Conservation (phyloP, 2,888 invertebrate species). For the Acronicta leporina region DNA sequence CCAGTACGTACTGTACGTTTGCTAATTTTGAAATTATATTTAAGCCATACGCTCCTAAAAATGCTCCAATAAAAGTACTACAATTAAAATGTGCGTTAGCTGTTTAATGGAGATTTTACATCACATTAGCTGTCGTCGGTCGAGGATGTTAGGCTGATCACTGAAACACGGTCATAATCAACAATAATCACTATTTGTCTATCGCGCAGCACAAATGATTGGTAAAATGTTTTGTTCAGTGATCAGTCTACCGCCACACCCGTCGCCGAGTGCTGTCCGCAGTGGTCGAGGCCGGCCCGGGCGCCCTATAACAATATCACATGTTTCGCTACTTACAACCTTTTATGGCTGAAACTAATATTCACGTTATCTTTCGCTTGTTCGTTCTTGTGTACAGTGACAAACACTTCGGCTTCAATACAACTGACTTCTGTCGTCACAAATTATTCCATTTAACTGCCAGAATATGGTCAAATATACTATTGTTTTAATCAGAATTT, state of each 20-base stretch:
- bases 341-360: slow-evolving; percentile 72
- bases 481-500: slow-evolving; percentile 44
- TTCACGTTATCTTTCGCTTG: slow-evolving; percentile 81
- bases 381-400: slow-evolving; percentile 63
- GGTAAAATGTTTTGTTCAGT: slow-evolving; percentile 13
- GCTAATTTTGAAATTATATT: slow-evolving; percentile 52
- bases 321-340: slow-evolving; percentile 71
- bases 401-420: slow-evolving; percentile 61
- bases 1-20: slow-evolving; percentile 22
- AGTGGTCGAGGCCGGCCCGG: slow-evolving; percentile 63
- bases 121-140: slow-evolving; percentile 31
- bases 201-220: slow-evolving; percentile 22
- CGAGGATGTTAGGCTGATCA: slow-evolving; percentile 4
- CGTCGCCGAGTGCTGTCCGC: slow-evolving; percentile 13
- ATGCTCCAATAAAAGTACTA: slow-evolving; percentile 46
- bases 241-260: slow-evolving; percentile 14
- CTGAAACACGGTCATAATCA: slow-evolving; percentile 20
- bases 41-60: slow-evolving; percentile 36
- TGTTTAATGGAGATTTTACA: slow-evolving; percentile 39
- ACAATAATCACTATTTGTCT: slow-evolving; percentile 22
- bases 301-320: slow-evolving; percentile 71
- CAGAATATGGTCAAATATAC: slow-evolving; percentile 53
- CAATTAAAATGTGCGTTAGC: slow-evolving; percentile 50
- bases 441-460: slow-evolving; percentile 60
- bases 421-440: slow-evolving; percentile 55